Conservation (phyloP, 2,113 vertebrate genomes). For the Orcinus orca region DNA sequence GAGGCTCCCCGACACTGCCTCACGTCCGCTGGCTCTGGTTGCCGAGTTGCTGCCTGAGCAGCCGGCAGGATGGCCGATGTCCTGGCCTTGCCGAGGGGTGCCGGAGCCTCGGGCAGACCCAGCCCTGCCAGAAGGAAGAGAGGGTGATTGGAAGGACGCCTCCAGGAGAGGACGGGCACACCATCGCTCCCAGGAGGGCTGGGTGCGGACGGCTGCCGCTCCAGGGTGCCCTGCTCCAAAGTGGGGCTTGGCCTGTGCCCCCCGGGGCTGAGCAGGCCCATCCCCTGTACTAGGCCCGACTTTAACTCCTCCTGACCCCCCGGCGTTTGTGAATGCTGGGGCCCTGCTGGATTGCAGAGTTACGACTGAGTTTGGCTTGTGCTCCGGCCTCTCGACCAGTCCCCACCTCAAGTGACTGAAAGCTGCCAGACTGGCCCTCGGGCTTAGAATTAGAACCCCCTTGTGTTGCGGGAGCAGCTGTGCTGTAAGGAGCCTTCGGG, state of each 20-base stretch:
- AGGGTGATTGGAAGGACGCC: not conserved
- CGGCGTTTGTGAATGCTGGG: not conserved
- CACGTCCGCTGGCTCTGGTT: not conserved
- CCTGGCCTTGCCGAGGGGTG: not conserved
- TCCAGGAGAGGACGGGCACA: not conserved
- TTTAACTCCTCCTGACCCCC: not conserved
- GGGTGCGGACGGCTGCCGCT: not conserved
- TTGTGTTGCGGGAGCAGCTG: not conserved
- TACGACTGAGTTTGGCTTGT: not conserved
- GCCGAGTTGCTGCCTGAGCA: not conserved
- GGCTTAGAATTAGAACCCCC: not conserved
- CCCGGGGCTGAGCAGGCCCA: not conserved
- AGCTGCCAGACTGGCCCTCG: not conserved
- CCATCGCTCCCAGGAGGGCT: not conserved
- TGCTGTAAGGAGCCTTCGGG: not conserved
- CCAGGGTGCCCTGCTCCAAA: not conserved
- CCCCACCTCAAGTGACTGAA: not conserved
- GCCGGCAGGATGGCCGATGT: not conserved
- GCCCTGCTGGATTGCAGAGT: not conserved
- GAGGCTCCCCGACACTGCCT: not conserved
- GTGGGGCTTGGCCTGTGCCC: not conserved
- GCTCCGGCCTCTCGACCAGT: not conserved
- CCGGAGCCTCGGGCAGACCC: not conserved
- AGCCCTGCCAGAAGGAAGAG: not conserved
- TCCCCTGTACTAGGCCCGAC: fast-evolving